Base-by-base conservation (phyloP, 1,140 invertebrate genomes). In the Macrobrachium nipponense region DNA sequence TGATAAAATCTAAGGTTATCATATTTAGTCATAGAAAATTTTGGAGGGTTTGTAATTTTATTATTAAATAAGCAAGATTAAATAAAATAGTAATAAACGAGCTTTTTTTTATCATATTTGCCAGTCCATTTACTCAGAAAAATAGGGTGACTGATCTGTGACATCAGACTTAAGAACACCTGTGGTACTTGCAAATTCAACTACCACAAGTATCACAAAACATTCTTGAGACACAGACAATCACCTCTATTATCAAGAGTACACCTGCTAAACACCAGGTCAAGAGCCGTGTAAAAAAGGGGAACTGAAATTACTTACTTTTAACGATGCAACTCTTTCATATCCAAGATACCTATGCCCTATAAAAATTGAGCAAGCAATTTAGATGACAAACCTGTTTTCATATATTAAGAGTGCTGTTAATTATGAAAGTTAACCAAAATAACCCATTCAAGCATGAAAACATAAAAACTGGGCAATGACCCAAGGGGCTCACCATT, bases 391-490 rank as follows among this genome's bases (percentile, higher is more conserved):
- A 86, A 86, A 86, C 83, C 83, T 86, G 77, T 78, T 75, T 82
- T 82, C 23, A 86, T 60, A 86, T 80, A 60, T 79, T 60, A 86
- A 86, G 75, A 84, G 83, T 80, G 83, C 83, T 86, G 83, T 86
- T 86, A 80, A 80, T 86, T 27, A 86, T 80, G 44, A 58, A 84
- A 80, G 83, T 86, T 86, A 86, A 80, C 83, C 77, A 86, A 86
- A 86, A 86, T 86, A 86, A 86, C 83, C 83, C 83, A 86, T 86
- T 80, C 77, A 86, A 86, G 83, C 83, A 86, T 86, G 77, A 86
- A 84, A 86, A 86, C 77, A 72, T 59, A 86, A 73, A 68, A 80
- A 68, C 77, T 80, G 83, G 82, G 77, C 75, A 80, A 66, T 86
- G 83, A 86, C 76, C 83, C 68, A 72, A 17, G 70, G 64, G 58